Evolutionary conservation across 37 sponge, comb jelly and placozoan species (phyloP).

Genomic region (Corticium candelabrum): DNA sequence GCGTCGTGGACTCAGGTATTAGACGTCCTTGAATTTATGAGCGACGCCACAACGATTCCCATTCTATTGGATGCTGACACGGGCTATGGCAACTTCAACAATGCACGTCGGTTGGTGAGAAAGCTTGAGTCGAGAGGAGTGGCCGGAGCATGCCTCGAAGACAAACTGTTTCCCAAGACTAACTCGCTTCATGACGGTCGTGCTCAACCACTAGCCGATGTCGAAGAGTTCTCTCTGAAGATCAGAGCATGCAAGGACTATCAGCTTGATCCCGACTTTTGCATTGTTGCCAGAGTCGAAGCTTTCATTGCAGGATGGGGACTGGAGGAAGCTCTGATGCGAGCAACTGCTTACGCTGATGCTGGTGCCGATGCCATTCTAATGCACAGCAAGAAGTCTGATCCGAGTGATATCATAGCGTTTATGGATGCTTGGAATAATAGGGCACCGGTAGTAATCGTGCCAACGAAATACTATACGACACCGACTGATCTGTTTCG

Average conservation of each 20-base stretch:
- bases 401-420: neutral
- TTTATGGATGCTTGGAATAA: neutral
- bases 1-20: neutral
- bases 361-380: neutral
- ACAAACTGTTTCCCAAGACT: constrained; percentile 7
- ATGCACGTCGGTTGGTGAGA: neutral
- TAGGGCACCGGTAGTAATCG: neutral
- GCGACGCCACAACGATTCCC: neutral
- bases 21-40: neutral
- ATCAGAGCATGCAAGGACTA: neutral
- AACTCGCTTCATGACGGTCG: neutral
- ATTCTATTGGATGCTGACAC: constrained; percentile 1
- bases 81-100: neutral
- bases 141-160: neutral
- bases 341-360: neutral
- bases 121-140: neutral
- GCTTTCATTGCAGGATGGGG: neutral
- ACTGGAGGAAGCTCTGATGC: neutral
- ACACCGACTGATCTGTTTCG: neutral
- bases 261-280: neutral
- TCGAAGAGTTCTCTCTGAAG: neutral
- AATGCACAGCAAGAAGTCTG: neutral
- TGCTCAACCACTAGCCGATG: neutral
- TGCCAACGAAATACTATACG: neutral
- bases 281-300: neutral